A percentile compares a stretch with the other conserved stretches of the same genome.
These are phyloP conservation scores for Xenotilapia longispinis DNA, from an alignment of 2,113 vertebrate genomes.

Conservation along the genomic window DNA sequence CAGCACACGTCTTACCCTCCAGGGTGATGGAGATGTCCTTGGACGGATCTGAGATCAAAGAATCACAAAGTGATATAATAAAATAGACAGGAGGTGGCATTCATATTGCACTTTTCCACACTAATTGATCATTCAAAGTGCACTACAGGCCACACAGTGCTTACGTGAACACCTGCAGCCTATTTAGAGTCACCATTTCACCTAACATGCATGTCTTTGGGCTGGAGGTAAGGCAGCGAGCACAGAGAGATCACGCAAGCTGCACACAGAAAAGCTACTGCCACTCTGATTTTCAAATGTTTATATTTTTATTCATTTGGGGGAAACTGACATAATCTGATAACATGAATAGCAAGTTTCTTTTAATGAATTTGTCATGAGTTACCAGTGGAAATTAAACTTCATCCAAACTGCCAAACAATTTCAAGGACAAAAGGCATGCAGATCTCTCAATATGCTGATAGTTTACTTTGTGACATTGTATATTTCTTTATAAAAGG, in stretches of 20 bases:
- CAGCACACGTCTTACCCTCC: slow-evolving; percentile 76
- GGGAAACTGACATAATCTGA: neutral
- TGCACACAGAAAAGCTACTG: neutral
- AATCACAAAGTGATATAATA: neutral
- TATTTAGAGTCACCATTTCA: neutral
- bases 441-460: neutral
- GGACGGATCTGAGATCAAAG: slow-evolving; percentile 71
- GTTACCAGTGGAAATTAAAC: neutral
- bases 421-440: neutral
- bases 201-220: neutral
- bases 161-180: neutral
- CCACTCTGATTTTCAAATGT: neutral
- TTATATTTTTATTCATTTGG: neutral
- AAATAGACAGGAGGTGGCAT: neutral
- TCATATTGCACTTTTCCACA: neutral
- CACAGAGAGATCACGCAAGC: neutral
- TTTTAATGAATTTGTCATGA: neutral
- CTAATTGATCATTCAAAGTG: neutral
- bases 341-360: neutral
- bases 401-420: neutral
- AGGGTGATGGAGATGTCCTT: slow-evolving; percentile 72
- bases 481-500: neutral
- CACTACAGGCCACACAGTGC: neutral
- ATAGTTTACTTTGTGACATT: neutral
- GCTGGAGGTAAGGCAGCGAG: neutral